phyloP scores from a whole-genome alignment of 1,140 invertebrate genomes.

The Homalodisca vitripennis region DNA sequence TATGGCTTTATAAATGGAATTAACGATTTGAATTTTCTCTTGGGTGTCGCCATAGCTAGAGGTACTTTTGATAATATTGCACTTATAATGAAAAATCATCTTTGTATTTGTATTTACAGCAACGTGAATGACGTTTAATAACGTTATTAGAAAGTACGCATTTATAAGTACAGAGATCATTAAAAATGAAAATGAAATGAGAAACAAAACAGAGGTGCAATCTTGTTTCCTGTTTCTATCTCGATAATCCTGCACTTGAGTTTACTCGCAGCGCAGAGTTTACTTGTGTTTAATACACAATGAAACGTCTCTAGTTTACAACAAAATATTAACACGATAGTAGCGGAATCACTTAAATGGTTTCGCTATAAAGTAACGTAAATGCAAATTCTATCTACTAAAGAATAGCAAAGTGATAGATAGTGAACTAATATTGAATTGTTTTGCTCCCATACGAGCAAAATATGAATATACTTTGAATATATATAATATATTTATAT shows the following conservation, averaged over 20 bases:
- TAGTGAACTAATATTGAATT: too few species aligned
- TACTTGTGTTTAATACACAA: too few species aligned
- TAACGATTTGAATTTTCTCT: slow-evolving; percentile 6
- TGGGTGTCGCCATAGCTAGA: background rate
- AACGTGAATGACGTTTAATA: background rate
- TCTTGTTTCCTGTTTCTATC: background rate
- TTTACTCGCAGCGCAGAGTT: too few species aligned
- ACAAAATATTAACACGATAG: too few species aligned
- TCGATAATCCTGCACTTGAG: background rate
- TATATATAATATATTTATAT: too few species aligned
- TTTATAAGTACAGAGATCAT: background rate
- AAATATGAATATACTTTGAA: too few species aligned
- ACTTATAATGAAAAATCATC: background rate
- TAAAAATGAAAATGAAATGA: background rate
- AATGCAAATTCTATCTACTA: too few species aligned
- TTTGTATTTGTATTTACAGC: background rate
- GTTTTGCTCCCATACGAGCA: too few species aligned
- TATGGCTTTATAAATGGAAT: background rate
- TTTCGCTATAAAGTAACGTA: too few species aligned
- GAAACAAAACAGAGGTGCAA: background rate
- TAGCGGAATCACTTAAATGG: too few species aligned
- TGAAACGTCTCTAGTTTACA: too few species aligned
- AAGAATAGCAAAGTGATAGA: too few species aligned
- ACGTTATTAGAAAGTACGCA: background rate
- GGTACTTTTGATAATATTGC: background rate